Percentiles rank a stretch among this genome's conserved stretches.
Conservation (phyloP, 2,797 vertebrate species). For the Pangasius sanitwongsei region DNA sequence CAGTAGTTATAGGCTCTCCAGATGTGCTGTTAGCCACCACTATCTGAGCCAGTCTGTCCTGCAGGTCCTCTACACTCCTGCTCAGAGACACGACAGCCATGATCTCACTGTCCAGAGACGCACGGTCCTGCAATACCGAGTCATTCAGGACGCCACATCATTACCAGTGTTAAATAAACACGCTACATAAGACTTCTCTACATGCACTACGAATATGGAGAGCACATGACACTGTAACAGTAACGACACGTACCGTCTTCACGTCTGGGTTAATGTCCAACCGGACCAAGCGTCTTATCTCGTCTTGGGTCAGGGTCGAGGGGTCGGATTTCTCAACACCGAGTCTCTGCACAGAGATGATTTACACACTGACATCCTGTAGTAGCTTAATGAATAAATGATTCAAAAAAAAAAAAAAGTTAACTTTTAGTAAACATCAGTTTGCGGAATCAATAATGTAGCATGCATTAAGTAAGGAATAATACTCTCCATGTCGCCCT, state of each 20-base stretch:
- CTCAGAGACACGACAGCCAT: conserved; percentile 84
- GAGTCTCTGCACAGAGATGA: conserved; percentile 71
- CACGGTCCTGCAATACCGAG: conserved; percentile 39
- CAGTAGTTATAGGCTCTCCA: conserved; percentile 78
- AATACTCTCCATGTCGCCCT: too few relatives aligned
- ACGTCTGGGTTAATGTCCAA: conserved; percentile 78
- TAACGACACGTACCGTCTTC: conserved; percentile 30
- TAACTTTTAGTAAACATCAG: too few relatives aligned
- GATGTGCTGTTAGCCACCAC: conserved; percentile 81
- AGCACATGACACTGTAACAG: too few relatives aligned
- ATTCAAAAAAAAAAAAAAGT: too few relatives aligned
- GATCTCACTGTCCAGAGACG: conserved; percentile 82
- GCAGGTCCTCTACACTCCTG: conserved; percentile 78
- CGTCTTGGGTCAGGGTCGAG: conserved; percentile 73
- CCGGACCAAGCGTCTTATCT: conserved; percentile 80
- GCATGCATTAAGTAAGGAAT: too few relatives aligned
- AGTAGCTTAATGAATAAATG: background rate
- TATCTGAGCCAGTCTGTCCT: conserved; percentile 78
- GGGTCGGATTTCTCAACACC: conserved; percentile 83
- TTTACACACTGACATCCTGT: background rate
- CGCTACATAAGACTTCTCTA: background rate
- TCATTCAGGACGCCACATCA: background rate
- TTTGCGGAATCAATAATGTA: too few relatives aligned
- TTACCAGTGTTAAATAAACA: background rate
- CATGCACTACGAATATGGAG: background rate